Evolutionary conservation across 2,888 invertebrate species (phyloP).

Genomic region (Andricus curvator): DNA sequence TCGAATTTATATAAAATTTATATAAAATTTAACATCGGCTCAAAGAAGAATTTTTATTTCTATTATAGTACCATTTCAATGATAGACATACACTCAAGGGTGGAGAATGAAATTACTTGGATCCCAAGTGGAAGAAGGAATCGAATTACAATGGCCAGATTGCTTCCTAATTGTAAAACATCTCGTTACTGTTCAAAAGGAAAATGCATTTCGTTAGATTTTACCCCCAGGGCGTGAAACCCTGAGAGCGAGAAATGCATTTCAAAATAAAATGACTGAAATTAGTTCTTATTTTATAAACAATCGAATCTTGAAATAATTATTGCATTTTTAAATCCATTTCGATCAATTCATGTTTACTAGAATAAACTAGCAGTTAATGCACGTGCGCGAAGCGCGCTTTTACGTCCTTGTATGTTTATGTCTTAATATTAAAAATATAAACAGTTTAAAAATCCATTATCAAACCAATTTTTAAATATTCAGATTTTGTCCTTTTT

Average conservation of each 20-base stretch:
- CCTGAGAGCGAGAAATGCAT: background rate
- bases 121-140: slow-evolving; percentile 46
- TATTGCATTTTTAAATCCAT: background rate
- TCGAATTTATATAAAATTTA: background rate
- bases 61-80: slow-evolving; percentile 26
- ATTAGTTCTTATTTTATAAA: background rate
- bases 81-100: slow-evolving; percentile 5
- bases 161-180: slow-evolving; percentile 60
- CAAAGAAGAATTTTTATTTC: background rate
- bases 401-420: too few relatives aligned
- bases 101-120: slow-evolving; percentile 34
- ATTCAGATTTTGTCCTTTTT: too few relatives aligned
- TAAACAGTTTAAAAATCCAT: too few relatives aligned
- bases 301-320: background rate
- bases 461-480: too few relatives aligned
- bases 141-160: slow-evolving; percentile 58
- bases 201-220: slow-evolving; percentile 21
- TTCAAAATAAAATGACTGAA: slow-evolving; percentile 10
- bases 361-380: background rate
- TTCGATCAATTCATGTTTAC: too few relatives aligned
- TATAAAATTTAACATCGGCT: background rate
- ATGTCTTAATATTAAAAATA: too few relatives aligned
- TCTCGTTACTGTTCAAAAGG: slow-evolving; percentile 43
- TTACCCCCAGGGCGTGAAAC: background rate
- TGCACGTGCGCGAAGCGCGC: too few relatives aligned